These are phyloP conservation scores for Perithous albicinctus DNA, from an alignment of 2,888 invertebrate species.

Conservation along the genomic window DNA sequence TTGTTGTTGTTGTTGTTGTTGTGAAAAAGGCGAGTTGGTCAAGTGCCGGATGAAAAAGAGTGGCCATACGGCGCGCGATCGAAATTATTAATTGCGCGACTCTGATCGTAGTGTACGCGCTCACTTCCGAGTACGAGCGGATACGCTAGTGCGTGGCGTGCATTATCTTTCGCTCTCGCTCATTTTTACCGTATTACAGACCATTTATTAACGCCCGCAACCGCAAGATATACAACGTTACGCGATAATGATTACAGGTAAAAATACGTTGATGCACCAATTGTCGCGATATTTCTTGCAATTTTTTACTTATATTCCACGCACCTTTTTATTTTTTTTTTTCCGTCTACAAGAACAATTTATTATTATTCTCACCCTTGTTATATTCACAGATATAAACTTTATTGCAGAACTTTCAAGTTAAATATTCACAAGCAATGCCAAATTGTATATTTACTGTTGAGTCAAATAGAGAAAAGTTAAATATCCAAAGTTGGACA, in stretches of 20 bases:
- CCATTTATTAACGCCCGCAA: conserved; percentile 11
- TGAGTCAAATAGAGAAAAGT: too few relatives aligned
- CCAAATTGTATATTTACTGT: too few relatives aligned
- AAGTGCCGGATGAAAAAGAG: conserved; percentile 41
- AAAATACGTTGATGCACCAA: background rate
- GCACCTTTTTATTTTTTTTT: too few relatives aligned
- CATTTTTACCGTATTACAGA: conserved; percentile 10
- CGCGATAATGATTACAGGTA: background rate
- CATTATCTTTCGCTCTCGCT: conserved; percentile 21
- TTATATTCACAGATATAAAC: too few relatives aligned
- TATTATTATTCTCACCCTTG: too few relatives aligned
- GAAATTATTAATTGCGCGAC: conserved; percentile 75
- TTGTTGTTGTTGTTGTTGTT: background rate
- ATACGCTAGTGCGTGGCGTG: conserved; percentile 66
- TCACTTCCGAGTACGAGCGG: conserved; percentile 71
- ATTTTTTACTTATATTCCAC: too few relatives aligned
- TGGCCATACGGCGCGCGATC: conserved; percentile 57
- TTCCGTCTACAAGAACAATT: too few relatives aligned
- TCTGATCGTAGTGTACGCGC: conserved; percentile 70
- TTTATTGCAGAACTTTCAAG: too few relatives aligned
- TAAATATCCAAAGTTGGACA: too few relatives aligned
- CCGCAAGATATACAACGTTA: background rate
- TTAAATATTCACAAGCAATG: too few relatives aligned
- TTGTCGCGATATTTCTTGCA: too few relatives aligned
- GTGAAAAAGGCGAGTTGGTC: background rate